These are phyloP conservation scores for Sus cebifrons DNA, from an alignment of 2,797 vertebrate species.

Conservation along the genomic window DNA sequence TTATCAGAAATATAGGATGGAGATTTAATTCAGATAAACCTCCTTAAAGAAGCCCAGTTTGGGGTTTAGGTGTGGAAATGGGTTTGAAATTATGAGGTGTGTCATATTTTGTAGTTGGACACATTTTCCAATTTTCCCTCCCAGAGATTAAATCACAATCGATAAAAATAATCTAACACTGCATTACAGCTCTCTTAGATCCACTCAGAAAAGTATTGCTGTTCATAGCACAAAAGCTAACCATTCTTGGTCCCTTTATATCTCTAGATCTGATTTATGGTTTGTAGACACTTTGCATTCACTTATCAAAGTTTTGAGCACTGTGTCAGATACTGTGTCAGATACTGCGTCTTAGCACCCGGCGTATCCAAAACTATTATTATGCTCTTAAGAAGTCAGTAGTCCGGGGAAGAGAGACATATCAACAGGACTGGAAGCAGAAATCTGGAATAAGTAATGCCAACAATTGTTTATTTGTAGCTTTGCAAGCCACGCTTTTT, in stretches of 20 bases:
- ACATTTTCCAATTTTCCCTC: not conserved
- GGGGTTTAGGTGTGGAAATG: not conserved
- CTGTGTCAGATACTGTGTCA: not conserved
- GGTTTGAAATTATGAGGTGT: not conserved
- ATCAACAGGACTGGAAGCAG: not conserved
- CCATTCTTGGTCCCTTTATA: not conserved
- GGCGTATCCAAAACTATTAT: not conserved
- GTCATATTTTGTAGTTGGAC: not conserved
- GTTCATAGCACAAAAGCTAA: not conserved
- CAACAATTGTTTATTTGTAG: slow-evolving; percentile 87
- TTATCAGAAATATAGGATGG: not conserved
- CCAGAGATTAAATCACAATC: not conserved
- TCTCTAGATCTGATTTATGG: not conserved
- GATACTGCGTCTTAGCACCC: not conserved
- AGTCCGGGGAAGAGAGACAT: not conserved
- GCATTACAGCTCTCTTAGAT: not conserved
- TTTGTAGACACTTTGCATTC: not conserved
- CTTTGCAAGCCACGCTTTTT: slow-evolving; percentile 91
- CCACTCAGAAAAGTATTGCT: not conserved
- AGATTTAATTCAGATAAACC: slow-evolving; percentile 56
- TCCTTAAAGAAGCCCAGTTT: slow-evolving; percentile 40
- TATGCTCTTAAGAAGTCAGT: not conserved
- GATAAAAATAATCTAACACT: slow-evolving; percentile 26
- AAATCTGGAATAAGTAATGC: not conserved
- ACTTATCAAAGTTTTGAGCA: not conserved